Evolutionary conservation across 2,797 vertebrate species (phyloP).

Genomic region (Hirundo rustica): DNA sequence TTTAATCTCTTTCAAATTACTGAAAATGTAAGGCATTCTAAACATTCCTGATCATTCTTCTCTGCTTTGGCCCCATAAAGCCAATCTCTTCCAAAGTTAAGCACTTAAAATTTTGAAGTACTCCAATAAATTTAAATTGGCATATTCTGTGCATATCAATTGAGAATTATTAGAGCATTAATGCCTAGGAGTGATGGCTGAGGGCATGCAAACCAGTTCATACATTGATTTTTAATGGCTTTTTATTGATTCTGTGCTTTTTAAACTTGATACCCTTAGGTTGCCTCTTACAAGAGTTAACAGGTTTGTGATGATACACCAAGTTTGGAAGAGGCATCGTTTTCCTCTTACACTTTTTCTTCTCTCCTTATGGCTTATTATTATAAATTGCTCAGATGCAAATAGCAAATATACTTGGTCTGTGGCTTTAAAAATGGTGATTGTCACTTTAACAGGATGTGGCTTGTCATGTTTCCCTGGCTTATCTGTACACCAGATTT

Average conservation of each 20-base stretch:
- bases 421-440: slow-evolving; percentile 30
- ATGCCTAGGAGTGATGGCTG: slow-evolving; percentile 70
- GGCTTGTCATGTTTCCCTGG: neutral
- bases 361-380: neutral
- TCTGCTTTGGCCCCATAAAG: slow-evolving; percentile 60
- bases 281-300: slow-evolving; percentile 58
- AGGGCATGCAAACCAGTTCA: slow-evolving; percentile 73
- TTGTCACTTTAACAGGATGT: slow-evolving; percentile 7
- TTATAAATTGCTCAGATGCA: neutral
- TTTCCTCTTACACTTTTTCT: neutral
- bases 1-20: slow-evolving; percentile 72
- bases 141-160: slow-evolving; percentile 77
- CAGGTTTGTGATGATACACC: slow-evolving; percentile 3
- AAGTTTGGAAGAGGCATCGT: neutral
- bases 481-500: slow-evolving; percentile 12
- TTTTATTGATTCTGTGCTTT: slow-evolving; percentile 78
- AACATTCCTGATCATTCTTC: slow-evolving; percentile 68
- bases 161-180: slow-evolving; percentile 79
- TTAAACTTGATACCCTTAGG: slow-evolving; percentile 71
- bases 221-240: slow-evolving; percentile 82
- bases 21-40: slow-evolving; percentile 63
- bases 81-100: slow-evolving; percentile 76
- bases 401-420: slow-evolving; percentile 25
- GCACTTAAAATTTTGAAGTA: slow-evolving; percentile 78
- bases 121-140: slow-evolving; percentile 80